These are phyloP conservation scores for Gobionotothen gibberifrons DNA, from an alignment of 2,797 vertebrate species.

Conservation along the genomic window DNA sequence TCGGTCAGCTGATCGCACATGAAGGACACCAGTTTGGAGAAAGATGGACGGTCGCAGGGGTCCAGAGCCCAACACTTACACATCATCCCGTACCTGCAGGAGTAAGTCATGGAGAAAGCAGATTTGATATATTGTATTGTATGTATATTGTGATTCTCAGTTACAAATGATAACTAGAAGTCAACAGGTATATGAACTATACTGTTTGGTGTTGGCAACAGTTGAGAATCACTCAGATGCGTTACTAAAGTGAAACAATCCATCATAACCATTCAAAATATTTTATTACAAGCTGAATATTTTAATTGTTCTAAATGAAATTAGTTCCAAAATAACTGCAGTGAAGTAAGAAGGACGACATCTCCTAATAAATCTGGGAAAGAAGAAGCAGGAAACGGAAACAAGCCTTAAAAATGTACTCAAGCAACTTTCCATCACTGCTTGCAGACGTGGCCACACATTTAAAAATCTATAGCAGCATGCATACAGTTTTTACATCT, in stretches of 20 bases:
- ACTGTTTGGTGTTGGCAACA: neutral
- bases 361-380: neutral
- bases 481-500: neutral
- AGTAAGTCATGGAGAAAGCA: neutral
- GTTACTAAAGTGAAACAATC: neutral
- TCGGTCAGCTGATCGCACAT: conserved; percentile 88
- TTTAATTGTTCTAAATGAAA: too few species aligned
- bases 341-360: neutral
- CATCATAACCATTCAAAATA: neutral
- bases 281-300: neutral
- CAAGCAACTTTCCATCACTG: neutral
- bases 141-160: too few species aligned
- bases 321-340: neutral
- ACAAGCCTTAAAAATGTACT: neutral
- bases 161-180: neutral
- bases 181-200: neutral
- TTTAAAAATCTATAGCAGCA: too few species aligned
- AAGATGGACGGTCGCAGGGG: conserved; percentile 87
- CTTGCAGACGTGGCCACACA: neutral
- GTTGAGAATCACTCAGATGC: neutral
- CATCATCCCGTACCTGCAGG: conserved; percentile 90
- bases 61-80: conserved; percentile 92
- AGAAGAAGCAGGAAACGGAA: neutral
- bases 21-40: conserved; percentile 88
- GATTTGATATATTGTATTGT: neutral